Conservation (phyloP, 2,113 vertebrate genomes). For the Hydropotes inermis region DNA sequence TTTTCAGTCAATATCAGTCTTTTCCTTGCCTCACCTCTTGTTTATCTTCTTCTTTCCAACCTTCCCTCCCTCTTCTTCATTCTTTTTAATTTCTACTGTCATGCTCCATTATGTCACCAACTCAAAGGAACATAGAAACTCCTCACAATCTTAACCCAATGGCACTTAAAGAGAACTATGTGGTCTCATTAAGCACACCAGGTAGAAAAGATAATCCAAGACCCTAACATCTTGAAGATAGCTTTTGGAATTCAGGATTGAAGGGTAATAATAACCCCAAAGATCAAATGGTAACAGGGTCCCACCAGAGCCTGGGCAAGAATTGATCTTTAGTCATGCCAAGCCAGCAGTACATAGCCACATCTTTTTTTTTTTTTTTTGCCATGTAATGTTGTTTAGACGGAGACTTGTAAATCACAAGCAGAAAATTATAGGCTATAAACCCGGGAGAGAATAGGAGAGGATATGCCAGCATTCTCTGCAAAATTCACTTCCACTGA, state of each 20-base stretch:
- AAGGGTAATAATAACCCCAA: neutral
- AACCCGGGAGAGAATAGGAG: neutral
- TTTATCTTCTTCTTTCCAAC: neutral
- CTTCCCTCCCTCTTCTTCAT: neutral
- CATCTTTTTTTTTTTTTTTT: neutral
- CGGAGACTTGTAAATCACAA: conserved; percentile 37
- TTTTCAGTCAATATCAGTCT: neutral
- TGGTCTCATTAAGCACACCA: neutral
- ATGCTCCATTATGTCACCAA: neutral
- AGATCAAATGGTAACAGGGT: neutral
- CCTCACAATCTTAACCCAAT: neutral
- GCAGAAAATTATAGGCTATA: conserved; percentile 43
- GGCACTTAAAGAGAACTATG: neutral
- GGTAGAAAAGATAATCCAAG: neutral
- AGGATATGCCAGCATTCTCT: conserved; percentile 15
- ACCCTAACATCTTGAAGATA: neutral
- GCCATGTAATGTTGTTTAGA: neutral
- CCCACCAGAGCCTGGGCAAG: neutral
- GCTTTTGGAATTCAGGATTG: neutral
- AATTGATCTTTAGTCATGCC: neutral
- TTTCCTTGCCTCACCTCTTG: neutral
- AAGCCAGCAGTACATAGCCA: neutral
- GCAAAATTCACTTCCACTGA: conserved; percentile 21
- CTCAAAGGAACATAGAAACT: neutral
- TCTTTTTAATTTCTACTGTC: neutral